These are phyloP conservation scores for Argyresthia albistria DNA, from an alignment of 2,888 invertebrate species.

Conservation along the genomic window DNA sequence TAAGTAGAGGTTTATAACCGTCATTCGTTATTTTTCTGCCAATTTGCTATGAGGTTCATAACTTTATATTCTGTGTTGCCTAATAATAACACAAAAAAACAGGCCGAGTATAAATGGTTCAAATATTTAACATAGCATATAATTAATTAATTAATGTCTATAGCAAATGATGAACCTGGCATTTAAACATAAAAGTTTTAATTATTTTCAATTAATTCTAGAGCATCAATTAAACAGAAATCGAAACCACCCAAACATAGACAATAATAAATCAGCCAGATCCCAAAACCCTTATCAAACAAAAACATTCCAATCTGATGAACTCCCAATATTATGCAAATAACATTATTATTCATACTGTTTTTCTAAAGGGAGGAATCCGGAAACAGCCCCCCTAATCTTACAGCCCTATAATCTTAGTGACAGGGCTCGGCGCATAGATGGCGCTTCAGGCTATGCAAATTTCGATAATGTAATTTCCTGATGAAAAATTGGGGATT, in stretches of 20 bases:
- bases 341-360: slow-evolving; percentile 69
- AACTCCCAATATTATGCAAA: slow-evolving; percentile 62
- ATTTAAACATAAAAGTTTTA: background rate
- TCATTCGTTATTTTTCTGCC: too few relatives aligned
- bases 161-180: background rate
- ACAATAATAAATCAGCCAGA: too few relatives aligned
- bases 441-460: slow-evolving; percentile 60
- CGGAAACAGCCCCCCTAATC: slow-evolving; percentile 22
- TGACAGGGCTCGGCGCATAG: too few relatives aligned
- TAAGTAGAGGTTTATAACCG: too few relatives aligned
- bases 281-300: slow-evolving; percentile 18
- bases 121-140: too few relatives aligned
- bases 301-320: slow-evolving; percentile 55
- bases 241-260: too few relatives aligned
- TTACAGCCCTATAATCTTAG: background rate
- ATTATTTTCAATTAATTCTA: background rate
- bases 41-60: too few relatives aligned
- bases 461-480: slow-evolving; percentile 64
- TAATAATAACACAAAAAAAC: too few relatives aligned
- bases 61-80: too few relatives aligned
- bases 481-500: slow-evolving; percentile 63
- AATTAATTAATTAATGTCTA: too few relatives aligned
- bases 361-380: slow-evolving; percentile 60
- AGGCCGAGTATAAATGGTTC: too few relatives aligned
- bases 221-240: too few relatives aligned